phyloP scores from a whole-genome alignment of 2,113 vertebrate species.

The Chinchilla lanigera region DNA sequence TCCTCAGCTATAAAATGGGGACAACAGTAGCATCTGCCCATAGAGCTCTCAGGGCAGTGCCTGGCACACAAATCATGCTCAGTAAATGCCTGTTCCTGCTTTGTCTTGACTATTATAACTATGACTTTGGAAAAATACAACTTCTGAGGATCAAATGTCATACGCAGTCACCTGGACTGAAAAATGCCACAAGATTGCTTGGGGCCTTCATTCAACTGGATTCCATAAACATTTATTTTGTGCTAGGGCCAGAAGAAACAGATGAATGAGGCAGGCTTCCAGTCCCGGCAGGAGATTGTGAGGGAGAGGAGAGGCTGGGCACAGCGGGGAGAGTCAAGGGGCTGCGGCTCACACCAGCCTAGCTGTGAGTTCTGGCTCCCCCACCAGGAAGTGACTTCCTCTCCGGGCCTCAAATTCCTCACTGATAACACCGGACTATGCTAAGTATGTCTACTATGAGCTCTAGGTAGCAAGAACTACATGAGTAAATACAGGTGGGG shows the following conservation, averaged over 20 bases:
- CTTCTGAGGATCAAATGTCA: background rate
- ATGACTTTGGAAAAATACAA: background rate
- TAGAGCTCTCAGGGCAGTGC: background rate
- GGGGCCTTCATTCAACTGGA: background rate
- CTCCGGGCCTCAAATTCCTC: background rate
- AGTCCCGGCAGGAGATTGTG: background rate
- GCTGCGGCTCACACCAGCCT: background rate
- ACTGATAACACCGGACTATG: background rate
- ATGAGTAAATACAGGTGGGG: background rate
- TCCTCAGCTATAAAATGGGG: background rate
- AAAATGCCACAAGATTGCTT: background rate
- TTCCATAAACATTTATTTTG: constrained; percentile 3
- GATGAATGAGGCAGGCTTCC: background rate
- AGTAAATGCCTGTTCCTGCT: background rate
- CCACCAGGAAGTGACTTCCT: background rate
- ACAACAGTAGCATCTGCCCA: background rate
- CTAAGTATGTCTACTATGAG: background rate
- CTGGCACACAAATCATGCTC: background rate
- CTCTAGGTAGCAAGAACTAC: background rate
- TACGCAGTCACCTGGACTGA: background rate
- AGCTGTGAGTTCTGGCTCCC: background rate
- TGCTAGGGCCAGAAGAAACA: background rate
- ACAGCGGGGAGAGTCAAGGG: background rate
- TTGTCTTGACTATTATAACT: background rate
- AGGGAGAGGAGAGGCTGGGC: background rate